Evolutionary conservation across 2,113 vertebrate species (phyloP).

Genomic region (Antennarius striatus): DNA sequence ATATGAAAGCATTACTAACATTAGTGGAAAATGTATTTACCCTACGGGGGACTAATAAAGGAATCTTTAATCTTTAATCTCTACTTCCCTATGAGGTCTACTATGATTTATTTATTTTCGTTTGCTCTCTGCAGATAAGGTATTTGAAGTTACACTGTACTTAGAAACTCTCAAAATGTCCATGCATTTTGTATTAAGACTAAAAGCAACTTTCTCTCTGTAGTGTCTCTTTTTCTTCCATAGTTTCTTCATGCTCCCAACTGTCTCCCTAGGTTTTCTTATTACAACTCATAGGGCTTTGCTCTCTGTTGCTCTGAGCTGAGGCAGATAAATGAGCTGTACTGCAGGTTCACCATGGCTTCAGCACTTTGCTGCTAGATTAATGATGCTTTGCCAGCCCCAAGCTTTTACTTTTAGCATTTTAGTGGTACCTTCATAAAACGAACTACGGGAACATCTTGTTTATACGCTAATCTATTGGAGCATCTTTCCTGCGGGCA

Average conservation of each 20-base stretch:
- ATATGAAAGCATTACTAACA: no score
- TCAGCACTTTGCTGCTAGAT: slow-evolving; percentile 71
- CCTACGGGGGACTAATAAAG: no score
- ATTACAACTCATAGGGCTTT: slow-evolving; percentile 24
- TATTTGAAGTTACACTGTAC: slow-evolving; percentile 19
- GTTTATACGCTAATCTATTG: slow-evolving; percentile 52
- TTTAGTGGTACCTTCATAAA: slow-evolving; percentile 65
- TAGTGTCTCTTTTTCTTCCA: slow-evolving; percentile 19
- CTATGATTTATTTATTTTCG: slow-evolving; percentile 21
- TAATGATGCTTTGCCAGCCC: slow-evolving; percentile 73
- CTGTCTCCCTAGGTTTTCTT: slow-evolving; percentile 50
- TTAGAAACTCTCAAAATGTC: slow-evolving; percentile 23
- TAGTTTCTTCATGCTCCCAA: slow-evolving; percentile 7
- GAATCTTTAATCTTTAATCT: neutral
- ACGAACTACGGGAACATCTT: slow-evolving; percentile 64
- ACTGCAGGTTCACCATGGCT: slow-evolving; percentile 64
- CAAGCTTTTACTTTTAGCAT: slow-evolving; percentile 63
- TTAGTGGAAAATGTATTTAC: no score
- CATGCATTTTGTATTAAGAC: slow-evolving; percentile 29
- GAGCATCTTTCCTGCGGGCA: slow-evolving; percentile 54
- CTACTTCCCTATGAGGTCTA: slow-evolving; percentile 17
- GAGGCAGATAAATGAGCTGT: slow-evolving; percentile 77
- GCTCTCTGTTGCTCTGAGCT: slow-evolving; percentile 58
- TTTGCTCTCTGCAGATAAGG: neutral
- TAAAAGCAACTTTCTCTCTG: slow-evolving; percentile 30